A percentile compares a stretch with the other conserved stretches of the same genome.
phyloP scores from a whole-genome alignment of 2,888 invertebrate species.

The Caenorhabditis panamensis region DNA sequence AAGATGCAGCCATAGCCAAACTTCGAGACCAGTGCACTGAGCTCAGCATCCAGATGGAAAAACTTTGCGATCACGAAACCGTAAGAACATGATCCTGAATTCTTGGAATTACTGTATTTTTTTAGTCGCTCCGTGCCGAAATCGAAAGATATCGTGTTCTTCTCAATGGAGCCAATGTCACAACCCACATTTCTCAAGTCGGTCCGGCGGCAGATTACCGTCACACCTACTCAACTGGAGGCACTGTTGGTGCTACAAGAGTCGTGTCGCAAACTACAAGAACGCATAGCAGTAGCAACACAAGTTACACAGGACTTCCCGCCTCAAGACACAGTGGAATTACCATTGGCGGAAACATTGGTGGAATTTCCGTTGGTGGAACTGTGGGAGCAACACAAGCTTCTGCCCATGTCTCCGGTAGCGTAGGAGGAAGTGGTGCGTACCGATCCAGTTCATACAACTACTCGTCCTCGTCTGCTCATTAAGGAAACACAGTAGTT shows the following conservation, averaged over 20 bases:
- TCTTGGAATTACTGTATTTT: background rate
- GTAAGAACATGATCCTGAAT: constrained; percentile 11
- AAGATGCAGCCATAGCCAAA: constrained; percentile 42
- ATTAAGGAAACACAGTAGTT: constrained; percentile 16
- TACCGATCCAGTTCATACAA: constrained; percentile 30
- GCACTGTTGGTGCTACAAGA: constrained; percentile 22
- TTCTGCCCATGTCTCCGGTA: constrained; percentile 13
- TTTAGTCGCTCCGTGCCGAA: constrained; percentile 58
- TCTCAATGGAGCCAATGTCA: constrained; percentile 52
- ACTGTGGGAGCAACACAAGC: constrained; percentile 21
- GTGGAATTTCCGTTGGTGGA: constrained; percentile 41
- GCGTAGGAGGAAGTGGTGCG: constrained; percentile 38
- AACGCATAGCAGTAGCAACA: constrained; percentile 37
- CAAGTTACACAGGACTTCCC: constrained; percentile 28
- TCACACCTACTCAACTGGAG: constrained; percentile 5
- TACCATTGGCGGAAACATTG: constrained; percentile 41
- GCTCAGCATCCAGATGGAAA: constrained; percentile 56
- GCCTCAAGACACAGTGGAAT: constrained; percentile 24
- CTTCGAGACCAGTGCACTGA: constrained; percentile 58
- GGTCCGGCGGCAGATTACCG: constrained; percentile 1
- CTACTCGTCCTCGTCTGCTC: constrained; percentile 23
- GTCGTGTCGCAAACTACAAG: constrained; percentile 33
- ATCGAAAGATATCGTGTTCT: constrained; percentile 56
- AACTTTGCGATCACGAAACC: constrained; percentile 55
- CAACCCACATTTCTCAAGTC: constrained; percentile 39